These are phyloP conservation scores for Sinocyclocheilus maitianheensis DNA, from an alignment of 2,113 vertebrate species.

Conservation along the genomic window DNA sequence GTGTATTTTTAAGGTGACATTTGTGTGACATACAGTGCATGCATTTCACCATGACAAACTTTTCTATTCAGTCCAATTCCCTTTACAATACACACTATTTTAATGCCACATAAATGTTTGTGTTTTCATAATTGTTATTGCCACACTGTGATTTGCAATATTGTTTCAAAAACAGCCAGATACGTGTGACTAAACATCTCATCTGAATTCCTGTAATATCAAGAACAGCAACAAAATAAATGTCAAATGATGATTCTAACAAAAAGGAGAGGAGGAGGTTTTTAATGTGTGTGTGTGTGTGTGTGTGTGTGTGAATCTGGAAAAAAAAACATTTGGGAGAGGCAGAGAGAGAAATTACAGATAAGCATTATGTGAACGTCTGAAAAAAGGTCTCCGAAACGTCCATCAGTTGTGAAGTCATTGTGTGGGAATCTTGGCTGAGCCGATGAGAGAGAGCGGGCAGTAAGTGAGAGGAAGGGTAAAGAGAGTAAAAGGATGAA, in stretches of 20 bases:
- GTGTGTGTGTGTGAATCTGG: conserved; percentile 7
- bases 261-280: conserved; percentile 31
- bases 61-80: conserved; percentile 17
- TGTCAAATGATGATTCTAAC: conserved; percentile 31
- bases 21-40: not conserved
- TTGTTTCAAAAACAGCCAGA: conserved; percentile 47
- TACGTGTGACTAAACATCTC: conserved; percentile 41
- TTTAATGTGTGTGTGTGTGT: conserved; percentile 22
- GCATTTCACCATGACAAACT: not conserved
- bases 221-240: conserved; percentile 36
- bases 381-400: conserved; percentile 35
- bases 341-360: conserved; percentile 10
- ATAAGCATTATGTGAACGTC: conserved; percentile 34
- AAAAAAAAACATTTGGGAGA: not conserved
- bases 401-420: conserved; percentile 49
- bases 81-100: conserved; percentile 14
- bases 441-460: conserved; percentile 25
- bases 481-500: conserved; percentile 52
- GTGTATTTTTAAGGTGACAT: not conserved
- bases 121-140: conserved; percentile 29
- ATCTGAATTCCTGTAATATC: conserved; percentile 31
- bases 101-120: conserved; percentile 32
- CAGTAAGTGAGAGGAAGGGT: conserved; percentile 8
- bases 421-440: conserved; percentile 47
- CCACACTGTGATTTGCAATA: conserved; percentile 41